These are phyloP conservation scores for Melipona bicolor DNA, from an alignment of 2,888 invertebrate species.

Conservation along the genomic window DNA sequence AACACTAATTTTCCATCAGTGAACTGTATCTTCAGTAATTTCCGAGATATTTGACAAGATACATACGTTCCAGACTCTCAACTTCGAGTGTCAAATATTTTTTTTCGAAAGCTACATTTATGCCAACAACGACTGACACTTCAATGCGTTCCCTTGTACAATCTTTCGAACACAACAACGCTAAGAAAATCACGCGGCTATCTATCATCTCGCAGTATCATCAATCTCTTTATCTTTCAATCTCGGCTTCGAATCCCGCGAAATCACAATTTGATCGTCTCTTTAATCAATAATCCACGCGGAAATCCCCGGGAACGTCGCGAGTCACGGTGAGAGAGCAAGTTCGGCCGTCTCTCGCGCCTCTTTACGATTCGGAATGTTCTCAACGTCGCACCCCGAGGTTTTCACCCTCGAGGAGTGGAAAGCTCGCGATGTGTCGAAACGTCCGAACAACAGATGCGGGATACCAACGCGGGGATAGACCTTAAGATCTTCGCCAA, in stretches of 20 bases:
- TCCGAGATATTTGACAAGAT: no score
- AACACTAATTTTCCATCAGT: no score
- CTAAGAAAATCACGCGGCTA: neutral
- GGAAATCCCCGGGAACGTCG: constrained; percentile 2
- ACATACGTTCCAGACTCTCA: no score
- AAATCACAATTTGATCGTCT: constrained; percentile 3
- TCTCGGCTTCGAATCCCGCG: neutral
- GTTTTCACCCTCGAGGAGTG: neutral
- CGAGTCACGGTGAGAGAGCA: constrained; percentile 61
- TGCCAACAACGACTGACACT: no score
- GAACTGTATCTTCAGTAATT: no score
- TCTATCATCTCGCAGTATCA: neutral
- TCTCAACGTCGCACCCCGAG: constrained; percentile 13
- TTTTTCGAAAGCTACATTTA: no score
- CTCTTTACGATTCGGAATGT: constrained; percentile 42
- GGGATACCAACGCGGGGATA: constrained; percentile 50
- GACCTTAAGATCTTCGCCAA: constrained; percentile 66
- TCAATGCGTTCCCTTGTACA: no score
- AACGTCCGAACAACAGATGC: constrained; percentile 65
- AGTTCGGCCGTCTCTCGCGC: constrained; percentile 29
- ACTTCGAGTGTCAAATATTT: no score
- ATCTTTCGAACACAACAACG: neutral
- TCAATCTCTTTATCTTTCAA: neutral
- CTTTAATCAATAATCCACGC: constrained; percentile 22
- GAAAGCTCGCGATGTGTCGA: constrained; percentile 60